A percentile compares a stretch with the other conserved stretches of the same genome.
phyloP scores from a whole-genome alignment of 2,888 invertebrate genomes.

The Margaritifera margaritifera region DNA sequence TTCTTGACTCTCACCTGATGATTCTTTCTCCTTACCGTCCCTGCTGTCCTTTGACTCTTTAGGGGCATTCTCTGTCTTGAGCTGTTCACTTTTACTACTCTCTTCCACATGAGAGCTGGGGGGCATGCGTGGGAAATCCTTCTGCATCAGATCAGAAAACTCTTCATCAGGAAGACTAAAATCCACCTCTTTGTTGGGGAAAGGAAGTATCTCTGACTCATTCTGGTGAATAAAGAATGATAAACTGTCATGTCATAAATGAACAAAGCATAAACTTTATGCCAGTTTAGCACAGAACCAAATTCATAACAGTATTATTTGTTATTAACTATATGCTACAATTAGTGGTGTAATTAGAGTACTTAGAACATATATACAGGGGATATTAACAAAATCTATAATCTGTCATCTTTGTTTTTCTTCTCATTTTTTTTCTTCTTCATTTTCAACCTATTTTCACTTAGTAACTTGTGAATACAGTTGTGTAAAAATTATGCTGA shows the following conservation, averaged over 20 bases:
- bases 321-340: no score
- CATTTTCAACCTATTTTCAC: no score
- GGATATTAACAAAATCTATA: no score
- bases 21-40: constrained; percentile 3
- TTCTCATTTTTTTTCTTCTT: no score
- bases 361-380: no score
- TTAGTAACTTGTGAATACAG: no score
- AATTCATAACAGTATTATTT: no score
- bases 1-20: constrained; percentile 2
- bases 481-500: no score
- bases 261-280: not conserved
- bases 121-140: constrained; percentile 49
- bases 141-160: constrained; percentile 42
- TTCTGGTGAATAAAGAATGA: constrained; percentile 54
- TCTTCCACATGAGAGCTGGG: constrained; percentile 13
- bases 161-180: constrained; percentile 57
- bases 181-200: constrained; percentile 64
- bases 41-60: constrained; percentile 6
- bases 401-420: no score
- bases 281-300: not conserved
- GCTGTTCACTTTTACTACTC: constrained; percentile 9
- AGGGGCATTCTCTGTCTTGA: constrained; percentile 4
- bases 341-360: no score
- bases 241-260: not conserved
- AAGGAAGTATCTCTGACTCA: constrained; percentile 68